These are phyloP conservation scores for Dicaeum eximium DNA, from an alignment of 2,113 vertebrate species.

Conservation along the genomic window DNA sequence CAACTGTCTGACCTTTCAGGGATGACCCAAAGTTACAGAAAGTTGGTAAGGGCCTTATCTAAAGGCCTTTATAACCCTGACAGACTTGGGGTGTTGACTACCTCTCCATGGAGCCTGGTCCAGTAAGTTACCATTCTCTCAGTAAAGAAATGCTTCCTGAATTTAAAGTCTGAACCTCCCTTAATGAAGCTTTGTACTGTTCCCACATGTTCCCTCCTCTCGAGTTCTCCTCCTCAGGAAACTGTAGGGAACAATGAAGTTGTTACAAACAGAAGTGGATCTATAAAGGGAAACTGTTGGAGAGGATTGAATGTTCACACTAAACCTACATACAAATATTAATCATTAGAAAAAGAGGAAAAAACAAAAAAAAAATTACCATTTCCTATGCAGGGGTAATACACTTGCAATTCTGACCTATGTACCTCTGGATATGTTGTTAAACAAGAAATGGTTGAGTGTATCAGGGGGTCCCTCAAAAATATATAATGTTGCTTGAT, in stretches of 20 bases:
- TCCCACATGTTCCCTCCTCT: background rate
- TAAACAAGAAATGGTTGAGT: background rate
- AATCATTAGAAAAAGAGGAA: background rate
- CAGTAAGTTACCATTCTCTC: background rate
- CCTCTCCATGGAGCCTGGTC: background rate
- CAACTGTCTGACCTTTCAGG: background rate
- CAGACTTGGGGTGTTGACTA: fast-evolving
- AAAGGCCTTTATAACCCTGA: background rate
- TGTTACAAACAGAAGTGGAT: background rate
- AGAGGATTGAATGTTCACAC: background rate
- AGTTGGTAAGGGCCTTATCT: too few relatives aligned
- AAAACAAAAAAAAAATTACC: background rate
- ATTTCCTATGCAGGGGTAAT: background rate
- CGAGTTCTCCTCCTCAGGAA: background rate
- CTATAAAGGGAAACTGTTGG: background rate
- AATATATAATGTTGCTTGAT: background rate
- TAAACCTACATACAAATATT: background rate
- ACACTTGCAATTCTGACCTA: background rate
- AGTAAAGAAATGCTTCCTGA: background rate
- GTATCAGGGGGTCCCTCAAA: background rate
- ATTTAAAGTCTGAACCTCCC: background rate
- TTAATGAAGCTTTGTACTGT: background rate
- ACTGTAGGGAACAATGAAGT: background rate
- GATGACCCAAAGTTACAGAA: background rate
- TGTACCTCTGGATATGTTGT: background rate